A percentile compares a stretch with the other conserved stretches of the same genome.
phyloP scores from a whole-genome alignment of 2,113 vertebrate genomes.

The Pelmatolapia mariae region DNA sequence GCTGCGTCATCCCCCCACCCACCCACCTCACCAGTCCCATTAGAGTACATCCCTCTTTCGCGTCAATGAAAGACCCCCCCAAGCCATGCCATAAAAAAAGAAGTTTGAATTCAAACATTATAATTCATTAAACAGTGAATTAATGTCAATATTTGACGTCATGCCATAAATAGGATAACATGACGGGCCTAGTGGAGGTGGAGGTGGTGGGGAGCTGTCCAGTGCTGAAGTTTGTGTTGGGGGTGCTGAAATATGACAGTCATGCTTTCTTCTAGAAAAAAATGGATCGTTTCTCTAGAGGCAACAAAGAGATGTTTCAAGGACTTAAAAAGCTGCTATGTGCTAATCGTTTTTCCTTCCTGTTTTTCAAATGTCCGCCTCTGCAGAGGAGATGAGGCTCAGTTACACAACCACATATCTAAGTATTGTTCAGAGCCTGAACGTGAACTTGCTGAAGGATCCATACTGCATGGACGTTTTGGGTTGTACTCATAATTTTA shows the following conservation, averaged over 20 bases:
- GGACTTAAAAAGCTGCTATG: background rate
- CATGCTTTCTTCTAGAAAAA: background rate
- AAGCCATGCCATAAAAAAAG: constrained; percentile 70
- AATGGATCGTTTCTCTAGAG: background rate
- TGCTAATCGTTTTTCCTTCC: background rate
- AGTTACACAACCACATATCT: background rate
- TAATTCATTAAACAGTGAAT: constrained; percentile 55
- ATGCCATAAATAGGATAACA: constrained; percentile 1
- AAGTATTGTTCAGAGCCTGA: background rate
- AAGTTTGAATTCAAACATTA: constrained; percentile 66
- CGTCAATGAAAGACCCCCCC: constrained; percentile 78
- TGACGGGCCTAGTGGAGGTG: background rate
- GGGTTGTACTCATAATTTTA: background rate
- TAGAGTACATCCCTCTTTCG: constrained; percentile 79
- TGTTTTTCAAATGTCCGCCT: background rate
- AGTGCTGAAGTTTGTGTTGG: constrained; percentile 29
- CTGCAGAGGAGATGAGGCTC: background rate
- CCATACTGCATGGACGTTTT: background rate
- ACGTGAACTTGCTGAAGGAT: background rate
- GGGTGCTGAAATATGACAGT: constrained; percentile 25
- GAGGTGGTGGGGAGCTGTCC: constrained; percentile 12
- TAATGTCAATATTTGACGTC: constrained; percentile 49
- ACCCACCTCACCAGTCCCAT: constrained; percentile 73
- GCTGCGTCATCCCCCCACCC: constrained; percentile 83
- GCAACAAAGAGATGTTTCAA: background rate